phyloP scores from a whole-genome alignment of 2,888 invertebrate genomes.

The Athalia cordata region DNA sequence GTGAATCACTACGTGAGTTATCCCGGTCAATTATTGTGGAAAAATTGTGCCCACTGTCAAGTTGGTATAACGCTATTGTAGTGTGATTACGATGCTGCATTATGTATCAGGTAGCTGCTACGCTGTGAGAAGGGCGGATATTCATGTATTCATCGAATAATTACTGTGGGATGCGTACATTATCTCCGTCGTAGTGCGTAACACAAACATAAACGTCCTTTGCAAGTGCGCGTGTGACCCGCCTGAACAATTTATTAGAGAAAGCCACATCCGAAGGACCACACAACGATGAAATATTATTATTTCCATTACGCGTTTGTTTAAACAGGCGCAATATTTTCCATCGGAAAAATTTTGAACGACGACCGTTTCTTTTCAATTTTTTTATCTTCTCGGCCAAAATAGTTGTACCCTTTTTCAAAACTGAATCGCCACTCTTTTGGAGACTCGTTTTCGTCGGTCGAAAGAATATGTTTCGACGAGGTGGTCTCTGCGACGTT shows the following conservation, averaged over 20 bases:
- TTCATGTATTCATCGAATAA: slow-evolving; percentile 70
- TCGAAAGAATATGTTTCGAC: slow-evolving; percentile 2
- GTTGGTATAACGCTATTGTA: slow-evolving; percentile 38
- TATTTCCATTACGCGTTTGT: background rate
- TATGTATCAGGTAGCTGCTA: slow-evolving; percentile 46
- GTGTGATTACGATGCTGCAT: slow-evolving; percentile 45
- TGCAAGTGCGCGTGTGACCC: slow-evolving; percentile 63
- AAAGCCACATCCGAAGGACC: slow-evolving; percentile 14
- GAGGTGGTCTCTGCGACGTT: slow-evolving; percentile 20
- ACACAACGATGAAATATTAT: background rate
- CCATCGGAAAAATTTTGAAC: slow-evolving; percentile 5
- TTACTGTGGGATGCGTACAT: slow-evolving; percentile 61
- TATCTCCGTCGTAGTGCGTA: slow-evolving; percentile 50
- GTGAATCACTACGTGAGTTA: slow-evolving; percentile 60
- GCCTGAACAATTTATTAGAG: slow-evolving; percentile 33
- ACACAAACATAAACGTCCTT: slow-evolving; percentile 16
- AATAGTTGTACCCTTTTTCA: background rate
- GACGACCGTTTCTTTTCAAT: background rate
- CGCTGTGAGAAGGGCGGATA: slow-evolving; percentile 49
- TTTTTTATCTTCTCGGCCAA: too few species aligned
- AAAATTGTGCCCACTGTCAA: slow-evolving; percentile 54
- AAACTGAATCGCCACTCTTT: background rate
- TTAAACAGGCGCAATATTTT: background rate
- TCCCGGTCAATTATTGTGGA: slow-evolving; percentile 63
- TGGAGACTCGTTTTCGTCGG: background rate